Conservation (phyloP, 2,888 invertebrate species). For the Eupithecia subfuscata region DNA sequence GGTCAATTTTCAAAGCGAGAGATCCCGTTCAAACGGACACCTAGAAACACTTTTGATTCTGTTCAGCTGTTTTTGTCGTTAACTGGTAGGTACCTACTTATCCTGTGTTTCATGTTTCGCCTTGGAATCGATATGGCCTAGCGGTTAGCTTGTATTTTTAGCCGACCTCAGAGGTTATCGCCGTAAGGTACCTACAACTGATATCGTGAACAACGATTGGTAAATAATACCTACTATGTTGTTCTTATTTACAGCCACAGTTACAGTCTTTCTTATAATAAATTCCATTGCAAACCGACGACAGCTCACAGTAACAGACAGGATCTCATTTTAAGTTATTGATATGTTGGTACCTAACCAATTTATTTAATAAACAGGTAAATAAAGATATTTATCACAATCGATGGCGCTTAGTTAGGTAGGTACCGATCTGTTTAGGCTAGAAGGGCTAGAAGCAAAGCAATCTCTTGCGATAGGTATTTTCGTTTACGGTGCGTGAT, state of each 20-base stretch:
- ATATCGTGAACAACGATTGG: neutral
- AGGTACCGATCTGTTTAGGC: no score
- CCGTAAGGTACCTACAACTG: neutral
- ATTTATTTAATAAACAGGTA: no score
- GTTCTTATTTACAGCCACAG: neutral
- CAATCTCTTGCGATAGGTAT: no score
- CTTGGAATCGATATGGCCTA: conserved; percentile 15
- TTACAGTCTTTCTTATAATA: neutral
- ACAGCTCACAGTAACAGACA: no score
- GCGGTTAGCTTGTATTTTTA: conserved; percentile 25
- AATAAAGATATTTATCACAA: no score
- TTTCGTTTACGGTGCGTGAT: no score
- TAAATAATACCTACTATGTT: neutral
- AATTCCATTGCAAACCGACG: neutral
- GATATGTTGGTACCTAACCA: no score
- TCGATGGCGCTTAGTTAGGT: no score
- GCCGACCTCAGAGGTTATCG: conserved; percentile 27
- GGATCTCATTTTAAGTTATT: no score
- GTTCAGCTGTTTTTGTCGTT: neutral
- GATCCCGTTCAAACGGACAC: no score
- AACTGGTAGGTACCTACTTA: neutral
- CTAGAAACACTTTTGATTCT: neutral
- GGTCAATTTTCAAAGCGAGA: no score
- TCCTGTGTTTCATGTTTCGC: conserved; percentile 3
- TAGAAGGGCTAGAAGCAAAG: no score